Percentiles rank a stretch among this genome's conserved stretches.
Conservation (phyloP, 2,797 vertebrate species). For the Cottoperca gobio region DNA sequence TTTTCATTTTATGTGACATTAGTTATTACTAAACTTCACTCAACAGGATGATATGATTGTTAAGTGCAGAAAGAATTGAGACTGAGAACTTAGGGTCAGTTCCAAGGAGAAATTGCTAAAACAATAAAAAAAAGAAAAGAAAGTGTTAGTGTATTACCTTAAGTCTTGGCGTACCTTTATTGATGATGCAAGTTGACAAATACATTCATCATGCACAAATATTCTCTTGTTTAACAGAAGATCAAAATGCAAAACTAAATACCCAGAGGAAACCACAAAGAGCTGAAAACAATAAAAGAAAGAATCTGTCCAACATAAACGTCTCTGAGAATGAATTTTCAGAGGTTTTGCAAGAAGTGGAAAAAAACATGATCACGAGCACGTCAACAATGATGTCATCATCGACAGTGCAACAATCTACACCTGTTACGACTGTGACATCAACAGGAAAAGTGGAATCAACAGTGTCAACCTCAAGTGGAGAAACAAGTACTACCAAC, state of each 20-base stretch:
- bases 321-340: not conserved
- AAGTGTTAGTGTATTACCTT: not conserved
- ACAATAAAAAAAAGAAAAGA: not conserved
- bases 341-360: fast-evolving
- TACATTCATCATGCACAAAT: not conserved
- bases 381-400: not conserved
- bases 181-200: not conserved
- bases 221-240: conserved; percentile 35
- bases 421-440: not conserved
- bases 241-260: conserved; percentile 9
- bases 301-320: not conserved
- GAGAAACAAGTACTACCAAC: not conserved
- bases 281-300: fast-evolving
- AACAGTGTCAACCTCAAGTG: not conserved
- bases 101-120: not conserved
- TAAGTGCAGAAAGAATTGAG: not conserved
- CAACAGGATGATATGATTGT: not conserved
- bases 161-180: not conserved
- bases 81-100: not conserved
- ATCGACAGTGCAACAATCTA: not conserved
- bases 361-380: fast-evolving
- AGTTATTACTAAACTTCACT: not conserved
- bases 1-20: not conserved
- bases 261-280: not conserved
- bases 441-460: not conserved